phyloP scores from a whole-genome alignment of 2,797 vertebrate species.

The Phrynocephalus forsythii region DNA sequence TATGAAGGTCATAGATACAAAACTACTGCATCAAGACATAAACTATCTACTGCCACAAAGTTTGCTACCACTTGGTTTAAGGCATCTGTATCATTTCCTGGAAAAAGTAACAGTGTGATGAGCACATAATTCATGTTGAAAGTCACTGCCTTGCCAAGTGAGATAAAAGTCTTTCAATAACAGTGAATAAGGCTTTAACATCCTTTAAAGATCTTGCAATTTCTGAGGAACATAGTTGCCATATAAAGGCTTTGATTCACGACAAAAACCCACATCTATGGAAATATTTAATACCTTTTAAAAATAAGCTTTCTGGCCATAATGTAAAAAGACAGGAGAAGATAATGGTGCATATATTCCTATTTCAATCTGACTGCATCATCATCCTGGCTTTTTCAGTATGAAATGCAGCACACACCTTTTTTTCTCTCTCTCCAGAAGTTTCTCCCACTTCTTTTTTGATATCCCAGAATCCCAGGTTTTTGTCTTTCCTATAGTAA shows the following conservation, averaged over 20 bases:
- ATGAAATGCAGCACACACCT: not conserved
- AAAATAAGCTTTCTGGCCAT: not conserved
- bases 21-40: not conserved
- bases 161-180: not conserved
- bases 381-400: not conserved
- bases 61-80: not conserved
- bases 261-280: conserved; percentile 14
- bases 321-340: not conserved
- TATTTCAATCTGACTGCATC: not conserved
- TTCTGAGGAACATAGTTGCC: not conserved
- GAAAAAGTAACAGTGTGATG: not conserved
- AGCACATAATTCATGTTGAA: not conserved
- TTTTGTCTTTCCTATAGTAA: not conserved
- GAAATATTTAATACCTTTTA: conserved; percentile 12
- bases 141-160: not conserved
- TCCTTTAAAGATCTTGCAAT: not conserved
- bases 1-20: not conserved
- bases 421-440: not conserved
- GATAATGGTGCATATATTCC: not conserved
- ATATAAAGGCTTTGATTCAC: conserved; percentile 25
- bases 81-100: not conserved
- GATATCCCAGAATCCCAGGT: not conserved
- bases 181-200: conserved; percentile 30
- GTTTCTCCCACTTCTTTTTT: not conserved
- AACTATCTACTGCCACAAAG: not conserved